Conservation (phyloP, 2,888 invertebrate genomes). For the Phasia obesa region DNA sequence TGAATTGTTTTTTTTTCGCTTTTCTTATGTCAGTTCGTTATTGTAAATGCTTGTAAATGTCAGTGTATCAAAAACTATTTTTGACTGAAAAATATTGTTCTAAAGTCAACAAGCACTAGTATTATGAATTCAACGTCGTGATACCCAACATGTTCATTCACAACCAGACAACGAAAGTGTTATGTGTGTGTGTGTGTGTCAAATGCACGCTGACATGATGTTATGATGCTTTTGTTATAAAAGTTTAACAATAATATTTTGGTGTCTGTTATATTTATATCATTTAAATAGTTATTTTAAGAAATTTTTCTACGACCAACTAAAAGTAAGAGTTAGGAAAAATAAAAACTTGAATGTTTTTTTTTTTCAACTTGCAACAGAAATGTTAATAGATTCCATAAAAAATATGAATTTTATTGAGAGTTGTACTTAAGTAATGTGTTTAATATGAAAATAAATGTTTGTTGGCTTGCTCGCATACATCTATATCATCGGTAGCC, state of each 20-base stretch:
- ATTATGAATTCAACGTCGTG: not conserved
- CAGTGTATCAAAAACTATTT: not conserved
- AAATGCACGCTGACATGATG: constrained; percentile 10
- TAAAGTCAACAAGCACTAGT: not conserved
- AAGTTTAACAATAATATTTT: constrained; percentile 2
- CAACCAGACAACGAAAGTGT: constrained; percentile 1
- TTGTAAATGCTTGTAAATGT: not conserved
- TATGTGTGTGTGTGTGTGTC: too few relatives aligned
- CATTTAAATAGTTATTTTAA: constrained; percentile 4
- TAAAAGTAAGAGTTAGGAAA: not conserved
- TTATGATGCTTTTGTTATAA: constrained; percentile 2
- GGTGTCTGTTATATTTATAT: constrained; percentile 24
- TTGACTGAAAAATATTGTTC: constrained; percentile 1
- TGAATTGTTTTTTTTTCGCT: not conserved
- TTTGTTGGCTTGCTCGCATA: too few relatives aligned
- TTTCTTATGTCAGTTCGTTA: not conserved
- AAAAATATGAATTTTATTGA: too few relatives aligned
- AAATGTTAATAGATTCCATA: too few relatives aligned
- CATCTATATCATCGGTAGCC: too few relatives aligned
- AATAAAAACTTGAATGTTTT: not conserved
- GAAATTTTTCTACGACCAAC: not conserved
- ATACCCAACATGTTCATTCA: not conserved
- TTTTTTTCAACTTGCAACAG: too few relatives aligned
- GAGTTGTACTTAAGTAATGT: too few relatives aligned
- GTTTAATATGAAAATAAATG: too few relatives aligned